These are phyloP conservation scores for Idaea biselata DNA, from an alignment of 2,888 invertebrate genomes.

Conservation along the genomic window DNA sequence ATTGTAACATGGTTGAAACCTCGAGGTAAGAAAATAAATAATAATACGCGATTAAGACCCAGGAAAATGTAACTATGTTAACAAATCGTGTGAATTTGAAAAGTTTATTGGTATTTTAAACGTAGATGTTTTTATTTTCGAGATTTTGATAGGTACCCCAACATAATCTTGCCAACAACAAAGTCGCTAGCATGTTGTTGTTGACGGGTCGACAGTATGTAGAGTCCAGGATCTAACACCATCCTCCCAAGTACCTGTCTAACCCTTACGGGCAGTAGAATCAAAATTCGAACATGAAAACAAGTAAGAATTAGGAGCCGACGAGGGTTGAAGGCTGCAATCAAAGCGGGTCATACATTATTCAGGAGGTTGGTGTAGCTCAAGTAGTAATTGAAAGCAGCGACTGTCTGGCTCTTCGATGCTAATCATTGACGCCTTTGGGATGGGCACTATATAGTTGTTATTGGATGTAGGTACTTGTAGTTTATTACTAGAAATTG, in stretches of 20 bases:
- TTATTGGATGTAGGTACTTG: constrained; percentile 24
- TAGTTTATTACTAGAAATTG: background rate
- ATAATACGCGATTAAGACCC: too few species aligned
- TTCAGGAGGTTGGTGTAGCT: constrained; percentile 46
- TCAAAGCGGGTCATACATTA: constrained; percentile 58
- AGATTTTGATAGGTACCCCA: too few species aligned
- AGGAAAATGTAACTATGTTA: too few species aligned
- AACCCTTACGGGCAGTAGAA: constrained; percentile 9
- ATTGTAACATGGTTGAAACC: too few species aligned
- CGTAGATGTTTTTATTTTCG: too few species aligned
- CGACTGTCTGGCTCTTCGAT: constrained; percentile 50
- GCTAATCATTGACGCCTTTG: constrained; percentile 57
- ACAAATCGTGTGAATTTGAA: too few species aligned
- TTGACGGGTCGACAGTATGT: too few species aligned
- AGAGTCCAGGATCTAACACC: too few species aligned
- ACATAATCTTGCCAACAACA: too few species aligned
- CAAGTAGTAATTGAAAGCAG: constrained; percentile 56
- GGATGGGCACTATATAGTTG: constrained; percentile 49
- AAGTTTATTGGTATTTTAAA: too few species aligned
- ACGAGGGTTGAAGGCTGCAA: constrained; percentile 47
- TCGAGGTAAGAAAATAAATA: too few species aligned
- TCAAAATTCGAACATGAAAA: constrained; percentile 3
- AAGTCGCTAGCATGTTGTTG: too few species aligned
- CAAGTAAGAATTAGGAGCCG: constrained; percentile 3
- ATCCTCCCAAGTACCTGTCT: background rate